Evolutionary conservation across 2,797 vertebrate species (phyloP).

Genomic region (Silurus aristotelis): DNA sequence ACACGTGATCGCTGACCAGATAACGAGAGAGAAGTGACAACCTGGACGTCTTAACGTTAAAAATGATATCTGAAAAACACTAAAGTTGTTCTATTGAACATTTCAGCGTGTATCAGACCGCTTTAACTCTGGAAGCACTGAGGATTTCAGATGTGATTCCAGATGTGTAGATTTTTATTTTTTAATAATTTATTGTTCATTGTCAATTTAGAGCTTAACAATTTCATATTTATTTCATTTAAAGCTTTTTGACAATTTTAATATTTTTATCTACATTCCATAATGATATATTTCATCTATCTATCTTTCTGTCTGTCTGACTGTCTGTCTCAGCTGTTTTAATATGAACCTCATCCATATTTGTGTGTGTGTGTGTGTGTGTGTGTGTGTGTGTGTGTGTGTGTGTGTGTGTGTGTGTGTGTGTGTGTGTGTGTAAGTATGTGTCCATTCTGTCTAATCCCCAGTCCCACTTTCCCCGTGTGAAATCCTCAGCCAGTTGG

Average conservation of each 20-base stretch:
- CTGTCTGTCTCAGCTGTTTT: not conserved
- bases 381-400: constrained; percentile 3
- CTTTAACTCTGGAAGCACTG: not conserved
- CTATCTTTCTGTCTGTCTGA: not conserved
- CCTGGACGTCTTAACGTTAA: not conserved
- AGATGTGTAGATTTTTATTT: not conserved
- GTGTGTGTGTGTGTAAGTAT: not conserved
- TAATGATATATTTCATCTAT: not conserved
- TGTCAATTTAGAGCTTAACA: not conserved
- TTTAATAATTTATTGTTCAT: not conserved
- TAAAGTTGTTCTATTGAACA: not conserved
- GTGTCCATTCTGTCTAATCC: constrained; percentile 70
- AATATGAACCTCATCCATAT: constrained; percentile 40
- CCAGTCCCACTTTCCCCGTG: constrained; percentile 70
- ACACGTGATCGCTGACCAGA: not conserved
- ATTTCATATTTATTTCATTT: not conserved
- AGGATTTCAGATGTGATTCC: not conserved
- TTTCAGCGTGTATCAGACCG: not conserved
- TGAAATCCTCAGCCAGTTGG: constrained; percentile 64
- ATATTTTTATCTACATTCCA: no score
- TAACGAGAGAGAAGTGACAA: not conserved
- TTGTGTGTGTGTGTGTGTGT: constrained; percentile 22
- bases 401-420: constrained; percentile 31
- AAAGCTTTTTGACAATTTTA: not conserved
- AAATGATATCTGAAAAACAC: not conserved